These are phyloP conservation scores for Ricordea florida DNA, from an alignment of 92 coral and sea anemone species.

Conservation along the genomic window DNA sequence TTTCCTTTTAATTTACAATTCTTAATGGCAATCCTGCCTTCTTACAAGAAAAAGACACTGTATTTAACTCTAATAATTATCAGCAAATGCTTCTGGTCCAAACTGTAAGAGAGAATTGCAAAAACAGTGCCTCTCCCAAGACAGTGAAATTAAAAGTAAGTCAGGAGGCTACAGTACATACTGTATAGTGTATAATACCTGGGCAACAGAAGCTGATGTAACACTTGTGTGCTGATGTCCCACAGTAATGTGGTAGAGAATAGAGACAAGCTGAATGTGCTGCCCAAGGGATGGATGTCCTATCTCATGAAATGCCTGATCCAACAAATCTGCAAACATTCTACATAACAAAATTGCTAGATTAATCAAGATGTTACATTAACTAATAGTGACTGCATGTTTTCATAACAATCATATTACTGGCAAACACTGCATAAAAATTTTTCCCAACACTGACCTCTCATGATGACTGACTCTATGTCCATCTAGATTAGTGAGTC, in stretches of 20 bases:
- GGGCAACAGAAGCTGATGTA: not conserved
- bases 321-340: not conserved
- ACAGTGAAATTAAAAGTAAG: not conserved
- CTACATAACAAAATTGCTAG: not conserved
- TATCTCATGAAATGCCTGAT: slow-evolving; percentile 10
- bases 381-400: not conserved
- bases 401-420: not conserved
- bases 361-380: not conserved
- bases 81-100: too few relatives aligned
- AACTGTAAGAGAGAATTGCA: too few relatives aligned
- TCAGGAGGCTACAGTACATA: too few relatives aligned
- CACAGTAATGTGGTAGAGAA: slow-evolving; percentile 17
- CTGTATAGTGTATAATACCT: too few relatives aligned
- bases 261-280: slow-evolving; percentile 72
- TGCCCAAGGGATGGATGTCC: slow-evolving; percentile 72
- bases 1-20: too few relatives aligned
- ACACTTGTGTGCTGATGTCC: too few relatives aligned
- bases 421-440: too few relatives aligned
- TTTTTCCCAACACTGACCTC: slow-evolving; percentile 48
- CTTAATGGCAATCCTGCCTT: too few relatives aligned
- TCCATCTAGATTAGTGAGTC: slow-evolving; percentile 75
- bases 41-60: too few relatives aligned
- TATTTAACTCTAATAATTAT: too few relatives aligned
- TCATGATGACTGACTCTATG: slow-evolving; percentile 59
- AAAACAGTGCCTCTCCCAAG: not conserved